These are phyloP conservation scores for Nyctereutes procyonoides DNA, from an alignment of 2,113 vertebrate species.

Conservation along the genomic window DNA sequence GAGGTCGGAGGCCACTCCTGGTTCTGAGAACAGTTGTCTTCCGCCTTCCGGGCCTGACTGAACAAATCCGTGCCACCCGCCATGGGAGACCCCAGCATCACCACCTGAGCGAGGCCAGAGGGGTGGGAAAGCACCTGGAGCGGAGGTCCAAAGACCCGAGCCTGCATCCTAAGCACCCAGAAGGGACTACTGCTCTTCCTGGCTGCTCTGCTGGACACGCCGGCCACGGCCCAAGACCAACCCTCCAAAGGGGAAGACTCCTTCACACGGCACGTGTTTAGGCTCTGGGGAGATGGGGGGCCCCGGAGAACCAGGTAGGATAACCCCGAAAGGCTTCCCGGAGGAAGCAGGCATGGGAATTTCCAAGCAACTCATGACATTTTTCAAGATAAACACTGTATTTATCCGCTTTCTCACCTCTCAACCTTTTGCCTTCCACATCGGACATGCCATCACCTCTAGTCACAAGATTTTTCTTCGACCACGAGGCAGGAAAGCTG, in stretches of 20 bases:
- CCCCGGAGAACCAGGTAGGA: not conserved
- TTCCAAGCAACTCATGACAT: conserved; percentile 51
- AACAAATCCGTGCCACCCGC: not conserved
- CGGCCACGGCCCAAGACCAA: fast-evolving
- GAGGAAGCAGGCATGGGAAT: conserved; percentile 63
- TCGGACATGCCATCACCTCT: not conserved
- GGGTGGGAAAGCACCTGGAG: not conserved
- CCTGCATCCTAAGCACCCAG: not conserved
- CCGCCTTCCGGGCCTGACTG: not conserved
- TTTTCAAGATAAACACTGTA: conserved; percentile 28
- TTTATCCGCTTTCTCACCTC: conserved; percentile 39
- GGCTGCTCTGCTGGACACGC: not conserved
- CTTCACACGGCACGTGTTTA: not conserved
- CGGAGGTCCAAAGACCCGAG: not conserved
- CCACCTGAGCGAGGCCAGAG: not conserved
- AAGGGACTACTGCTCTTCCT: not conserved
- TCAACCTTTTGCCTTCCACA: conserved; percentile 11
- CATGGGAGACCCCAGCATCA: not conserved
- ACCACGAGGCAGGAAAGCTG: not conserved
- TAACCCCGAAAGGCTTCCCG: conserved; percentile 44
- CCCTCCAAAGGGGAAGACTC: not conserved
- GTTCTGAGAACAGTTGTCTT: not conserved
- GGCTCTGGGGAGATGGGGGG: not conserved
- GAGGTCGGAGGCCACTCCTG: not conserved
- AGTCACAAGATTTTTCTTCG: not conserved